phyloP scores from a whole-genome alignment of 2,113 vertebrate species.

The Lontra canadensis region DNA sequence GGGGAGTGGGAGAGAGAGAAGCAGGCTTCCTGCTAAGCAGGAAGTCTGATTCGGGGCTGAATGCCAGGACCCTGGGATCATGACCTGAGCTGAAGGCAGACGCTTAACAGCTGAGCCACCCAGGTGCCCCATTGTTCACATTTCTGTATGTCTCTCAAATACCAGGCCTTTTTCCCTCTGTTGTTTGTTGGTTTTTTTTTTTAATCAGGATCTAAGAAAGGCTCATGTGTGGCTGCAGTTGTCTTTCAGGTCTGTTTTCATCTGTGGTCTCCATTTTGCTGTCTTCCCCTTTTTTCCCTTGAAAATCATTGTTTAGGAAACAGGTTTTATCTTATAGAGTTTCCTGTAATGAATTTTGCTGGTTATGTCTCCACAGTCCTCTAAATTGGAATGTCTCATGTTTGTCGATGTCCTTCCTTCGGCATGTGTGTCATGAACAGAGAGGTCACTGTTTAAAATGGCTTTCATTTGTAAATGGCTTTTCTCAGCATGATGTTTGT shows the following conservation, averaged over 20 bases:
- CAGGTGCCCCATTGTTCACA: neutral
- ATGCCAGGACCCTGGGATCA: too few relatives aligned
- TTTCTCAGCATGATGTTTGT: neutral
- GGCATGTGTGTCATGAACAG: neutral
- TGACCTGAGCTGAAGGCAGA: too few relatives aligned
- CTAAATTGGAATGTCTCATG: neutral
- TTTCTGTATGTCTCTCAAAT: neutral
- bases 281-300: neutral
- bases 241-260: neutral
- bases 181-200: neutral
- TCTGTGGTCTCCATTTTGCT: neutral
- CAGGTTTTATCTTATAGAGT: neutral
- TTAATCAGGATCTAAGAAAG: neutral
- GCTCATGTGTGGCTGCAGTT: neutral
- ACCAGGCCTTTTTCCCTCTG: neutral
- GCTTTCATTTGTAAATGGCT: neutral
- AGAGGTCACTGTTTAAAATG: neutral
- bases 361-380: neutral
- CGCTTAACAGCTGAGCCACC: too few relatives aligned
- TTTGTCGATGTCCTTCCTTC: neutral
- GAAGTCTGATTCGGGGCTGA: too few relatives aligned
- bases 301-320: neutral
- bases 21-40: too few relatives aligned
- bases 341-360: neutral
- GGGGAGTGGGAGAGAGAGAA: too few relatives aligned